Conservation (phyloP, 2,113 vertebrate genomes). For the Struthidea cinerea region DNA sequence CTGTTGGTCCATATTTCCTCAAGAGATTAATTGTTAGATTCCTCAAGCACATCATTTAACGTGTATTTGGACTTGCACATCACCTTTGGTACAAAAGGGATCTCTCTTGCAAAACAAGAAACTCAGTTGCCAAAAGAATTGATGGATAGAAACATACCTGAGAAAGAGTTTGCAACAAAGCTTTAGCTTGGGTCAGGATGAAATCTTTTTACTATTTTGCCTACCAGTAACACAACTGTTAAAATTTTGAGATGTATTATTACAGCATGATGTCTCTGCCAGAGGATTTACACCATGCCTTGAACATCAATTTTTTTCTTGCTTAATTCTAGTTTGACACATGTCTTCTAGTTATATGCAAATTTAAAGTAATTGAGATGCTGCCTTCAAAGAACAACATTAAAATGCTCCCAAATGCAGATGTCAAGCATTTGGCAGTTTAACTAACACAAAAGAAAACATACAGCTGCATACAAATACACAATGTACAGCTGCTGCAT, state of each 20-base stretch:
- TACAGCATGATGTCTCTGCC: background rate
- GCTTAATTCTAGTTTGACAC: background rate
- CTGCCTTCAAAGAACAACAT: background rate
- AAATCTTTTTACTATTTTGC: background rate
- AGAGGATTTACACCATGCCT: background rate
- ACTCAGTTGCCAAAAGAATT: background rate
- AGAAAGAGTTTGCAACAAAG: background rate
- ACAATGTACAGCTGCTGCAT: background rate
- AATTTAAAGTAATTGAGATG: background rate
- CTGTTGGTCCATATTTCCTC: background rate
- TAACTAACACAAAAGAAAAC: background rate
- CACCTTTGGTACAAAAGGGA: background rate
- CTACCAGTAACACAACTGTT: background rate
- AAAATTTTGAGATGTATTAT: background rate
- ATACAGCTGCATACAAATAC: background rate
- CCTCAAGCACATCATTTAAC: background rate
- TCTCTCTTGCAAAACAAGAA: background rate
- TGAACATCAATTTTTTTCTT: background rate
- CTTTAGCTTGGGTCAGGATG: background rate
- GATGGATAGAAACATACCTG: background rate
- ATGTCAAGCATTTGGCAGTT: background rate
- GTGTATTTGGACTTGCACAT: background rate
- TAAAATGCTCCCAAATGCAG: background rate
- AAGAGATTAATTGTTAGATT: slow-evolving; percentile 1
- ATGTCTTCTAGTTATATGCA: background rate